phyloP scores from a whole-genome alignment of 2,888 invertebrate species.

The Autographa gamma region DNA sequence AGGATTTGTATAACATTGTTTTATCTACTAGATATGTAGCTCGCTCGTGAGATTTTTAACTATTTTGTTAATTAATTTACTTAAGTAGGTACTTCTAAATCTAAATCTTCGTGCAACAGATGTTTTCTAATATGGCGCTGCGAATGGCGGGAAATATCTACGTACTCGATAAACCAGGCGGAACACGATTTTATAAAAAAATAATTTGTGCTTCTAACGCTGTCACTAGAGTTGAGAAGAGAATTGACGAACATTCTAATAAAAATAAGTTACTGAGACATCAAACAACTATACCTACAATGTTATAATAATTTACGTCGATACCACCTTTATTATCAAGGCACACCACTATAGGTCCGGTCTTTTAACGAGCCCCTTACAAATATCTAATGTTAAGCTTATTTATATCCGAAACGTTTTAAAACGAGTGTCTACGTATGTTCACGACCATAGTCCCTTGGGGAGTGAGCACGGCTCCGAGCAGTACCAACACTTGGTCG shows the following conservation, averaged over 20 bases:
- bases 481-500: slow-evolving; percentile 44
- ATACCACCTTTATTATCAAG: slow-evolving; percentile 45
- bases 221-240: slow-evolving; percentile 28
- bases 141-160: slow-evolving; percentile 41
- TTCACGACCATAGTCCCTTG: slow-evolving; percentile 50
- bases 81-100: slow-evolving; percentile 10
- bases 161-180: slow-evolving; percentile 45
- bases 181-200: slow-evolving; percentile 49
- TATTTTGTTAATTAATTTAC: slow-evolving; percentile 37
- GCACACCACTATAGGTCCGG: slow-evolving; percentile 47
- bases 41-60: slow-evolving; percentile 42
- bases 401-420: slow-evolving; percentile 32
- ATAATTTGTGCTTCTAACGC: slow-evolving; percentile 51
- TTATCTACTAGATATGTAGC: slow-evolving; percentile 60
- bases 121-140: slow-evolving; percentile 41
- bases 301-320: slow-evolving; percentile 20
- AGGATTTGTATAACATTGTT: slow-evolving; percentile 39
- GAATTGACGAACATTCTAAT: slow-evolving; percentile 29
- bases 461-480: slow-evolving; percentile 53
- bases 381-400: slow-evolving; percentile 46
- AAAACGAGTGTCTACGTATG: slow-evolving; percentile 23
- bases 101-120: slow-evolving; percentile 21
- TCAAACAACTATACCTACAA: slow-evolving; percentile 35
- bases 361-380: slow-evolving; percentile 43
- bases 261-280: slow-evolving; percentile 33